Evolutionary conservation across 2,113 vertebrate genomes (phyloP), one percentile per base, ranked within the genome.

Genomic region (Larimichthys polyactis): DNA sequence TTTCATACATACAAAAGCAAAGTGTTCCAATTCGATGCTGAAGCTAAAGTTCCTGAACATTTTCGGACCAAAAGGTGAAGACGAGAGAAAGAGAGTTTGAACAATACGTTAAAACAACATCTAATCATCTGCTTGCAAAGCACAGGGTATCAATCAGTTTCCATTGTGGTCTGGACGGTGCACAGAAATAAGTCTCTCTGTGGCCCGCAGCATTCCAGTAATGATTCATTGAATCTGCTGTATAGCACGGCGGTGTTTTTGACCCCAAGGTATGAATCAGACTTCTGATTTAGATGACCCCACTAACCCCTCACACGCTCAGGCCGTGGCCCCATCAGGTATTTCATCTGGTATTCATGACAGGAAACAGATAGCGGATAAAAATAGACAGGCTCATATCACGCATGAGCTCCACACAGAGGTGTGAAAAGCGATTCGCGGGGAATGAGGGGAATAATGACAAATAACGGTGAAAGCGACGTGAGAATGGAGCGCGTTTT

Each of bases 301-400:
- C 63, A 65, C 60, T 85, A 64, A 81, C 70, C 65, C 49, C 65
- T 17, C 3, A 2, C 43, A 20, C 1, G 0, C 73, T 70, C 12
- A 54, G 58, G 70, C 60, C 12, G 4, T 14, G 65, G 74, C 82
- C 74, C 68, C 78, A 87, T 84, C 71, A 75, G 77, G 63, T 82
- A 16, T 19, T 60, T 81, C 78, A 80, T 87, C 77, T 70, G 65
- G 62, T 73, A 60, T 81, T 87, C 82, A 78, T 74, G 72, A 81
- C 82, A 66, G 71, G 75, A 77, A 90, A 75, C 29, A 67, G 87
- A 82, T 27, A 27, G 27, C 27, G 27, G 27, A 27, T 79, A 87
- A 83, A 90, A 92, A 87, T 81, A 90, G 74, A 67, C 22, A 1
- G 5, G 49, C 71, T 83, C 49, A 29, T 43, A 72, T 71, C 27